Conservation (phyloP, 2,888 invertebrate species). For the Carterocephalus palaemon region DNA sequence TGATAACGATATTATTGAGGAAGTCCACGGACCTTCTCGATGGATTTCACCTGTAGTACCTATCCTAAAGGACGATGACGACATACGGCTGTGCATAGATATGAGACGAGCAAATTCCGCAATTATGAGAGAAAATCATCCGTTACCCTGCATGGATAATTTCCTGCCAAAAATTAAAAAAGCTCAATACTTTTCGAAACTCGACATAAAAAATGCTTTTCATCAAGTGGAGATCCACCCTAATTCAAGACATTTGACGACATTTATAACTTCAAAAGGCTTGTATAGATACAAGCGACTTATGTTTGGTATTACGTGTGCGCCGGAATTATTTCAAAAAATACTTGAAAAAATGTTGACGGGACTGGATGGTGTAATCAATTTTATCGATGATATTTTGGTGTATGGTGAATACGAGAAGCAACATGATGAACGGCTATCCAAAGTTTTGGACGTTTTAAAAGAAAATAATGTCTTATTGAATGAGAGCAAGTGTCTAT, state of each 20-base stretch:
- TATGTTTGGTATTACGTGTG: slow-evolving; percentile 52
- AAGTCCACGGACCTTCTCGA: not conserved
- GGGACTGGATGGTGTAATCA: slow-evolving; percentile 40
- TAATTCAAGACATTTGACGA: slow-evolving; percentile 45
- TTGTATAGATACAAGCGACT: slow-evolving; percentile 51
- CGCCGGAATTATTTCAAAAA: slow-evolving; percentile 46
- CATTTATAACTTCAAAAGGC: slow-evolving; percentile 46
- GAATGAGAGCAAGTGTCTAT: slow-evolving; percentile 29
- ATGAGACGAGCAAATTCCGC: slow-evolving; percentile 27
- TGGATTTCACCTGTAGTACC: slow-evolving; percentile 26
- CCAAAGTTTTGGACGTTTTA: slow-evolving; percentile 26
- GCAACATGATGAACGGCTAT: slow-evolving; percentile 27
- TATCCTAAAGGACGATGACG: slow-evolving; percentile 17
- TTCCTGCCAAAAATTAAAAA: slow-evolving; percentile 33
- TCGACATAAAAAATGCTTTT: slow-evolving; percentile 43
- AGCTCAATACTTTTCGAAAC: slow-evolving; percentile 35
- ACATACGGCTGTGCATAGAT: slow-evolving; percentile 23
- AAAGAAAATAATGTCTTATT: slow-evolving; percentile 29
- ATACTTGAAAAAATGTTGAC: slow-evolving; percentile 42
- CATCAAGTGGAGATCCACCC: slow-evolving; percentile 46
- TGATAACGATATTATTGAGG: not conserved
- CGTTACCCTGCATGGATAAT: slow-evolving; percentile 27
- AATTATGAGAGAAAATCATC: slow-evolving; percentile 25
- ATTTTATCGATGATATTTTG: slow-evolving; percentile 36
- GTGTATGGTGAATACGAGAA: slow-evolving; percentile 24